Conservation (phyloP, 2,797 vertebrate species). For the Molossus alvarezi region DNA sequence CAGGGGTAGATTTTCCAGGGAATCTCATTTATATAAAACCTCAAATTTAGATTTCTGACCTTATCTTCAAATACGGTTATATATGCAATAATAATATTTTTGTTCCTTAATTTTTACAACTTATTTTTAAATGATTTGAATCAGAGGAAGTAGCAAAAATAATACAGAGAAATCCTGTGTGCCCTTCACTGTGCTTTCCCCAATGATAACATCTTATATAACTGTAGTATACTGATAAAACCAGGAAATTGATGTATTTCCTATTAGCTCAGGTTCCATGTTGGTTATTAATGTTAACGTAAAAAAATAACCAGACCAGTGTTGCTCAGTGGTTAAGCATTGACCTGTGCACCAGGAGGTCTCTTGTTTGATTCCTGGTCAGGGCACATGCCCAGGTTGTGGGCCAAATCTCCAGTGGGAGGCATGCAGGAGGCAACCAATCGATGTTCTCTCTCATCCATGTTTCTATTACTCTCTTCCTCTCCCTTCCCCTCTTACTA, state of each 20-base stretch:
- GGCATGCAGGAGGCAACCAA: too few relatives aligned
- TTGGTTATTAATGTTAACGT: not conserved
- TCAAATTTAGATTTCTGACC: conserved; percentile 47
- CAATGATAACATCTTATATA: not conserved
- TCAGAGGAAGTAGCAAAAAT: conserved; percentile 62
- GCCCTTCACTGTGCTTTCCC: not conserved
- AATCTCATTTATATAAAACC: not conserved
- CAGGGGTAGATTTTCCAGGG: not conserved
- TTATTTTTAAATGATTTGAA: conserved; percentile 61
- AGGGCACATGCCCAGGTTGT: too few relatives aligned
- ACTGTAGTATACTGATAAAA: not conserved
- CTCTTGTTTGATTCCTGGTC: too few relatives aligned
- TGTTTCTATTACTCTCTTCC: too few relatives aligned
- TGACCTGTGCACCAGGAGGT: too few relatives aligned
- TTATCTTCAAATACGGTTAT: conserved; percentile 17
- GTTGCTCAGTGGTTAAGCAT: too few relatives aligned
- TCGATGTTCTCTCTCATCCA: too few relatives aligned
- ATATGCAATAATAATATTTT: conserved; percentile 38
- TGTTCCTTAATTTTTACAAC: conserved; percentile 49
- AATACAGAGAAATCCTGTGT: conserved; percentile 47
- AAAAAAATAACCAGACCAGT: not conserved
- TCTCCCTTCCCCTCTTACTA: too few relatives aligned
- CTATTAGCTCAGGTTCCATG: not conserved
- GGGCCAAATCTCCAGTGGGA: too few relatives aligned
- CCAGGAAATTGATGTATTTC: conserved; percentile 22